phyloP scores from a whole-genome alignment of 2,113 vertebrate genomes.

The Ptyas mucosa region DNA sequence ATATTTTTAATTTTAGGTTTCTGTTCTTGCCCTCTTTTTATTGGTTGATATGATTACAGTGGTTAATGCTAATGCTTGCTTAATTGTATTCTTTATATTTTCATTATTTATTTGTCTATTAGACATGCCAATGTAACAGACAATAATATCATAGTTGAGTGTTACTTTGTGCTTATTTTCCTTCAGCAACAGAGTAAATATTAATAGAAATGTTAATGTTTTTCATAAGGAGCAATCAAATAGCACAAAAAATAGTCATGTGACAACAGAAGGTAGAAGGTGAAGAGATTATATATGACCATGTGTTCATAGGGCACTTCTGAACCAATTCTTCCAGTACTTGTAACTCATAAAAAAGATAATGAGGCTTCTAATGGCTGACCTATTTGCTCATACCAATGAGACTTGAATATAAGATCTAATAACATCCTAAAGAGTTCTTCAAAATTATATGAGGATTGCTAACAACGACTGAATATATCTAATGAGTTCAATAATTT shows the following conservation, averaged over 20 bases:
- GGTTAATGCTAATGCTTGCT: not conserved
- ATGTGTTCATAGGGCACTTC: not conserved
- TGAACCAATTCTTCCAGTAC: not conserved
- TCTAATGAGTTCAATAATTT: constrained; percentile 21
- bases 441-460: constrained; percentile 4
- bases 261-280: not conserved
- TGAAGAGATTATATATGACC: not conserved
- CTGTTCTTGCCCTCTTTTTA: not conserved
- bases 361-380: not conserved
- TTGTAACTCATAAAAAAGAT: not conserved
- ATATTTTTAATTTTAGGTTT: not conserved
- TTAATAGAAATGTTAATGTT: not conserved
- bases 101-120: not conserved
- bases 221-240: not conserved
- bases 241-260: not conserved
- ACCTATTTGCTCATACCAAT: not conserved
- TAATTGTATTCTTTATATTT: not conserved
- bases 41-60: not conserved
- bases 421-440: not conserved
- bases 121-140: not conserved
- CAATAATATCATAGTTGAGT: not conserved
- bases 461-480: not conserved
- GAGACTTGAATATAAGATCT: not conserved
- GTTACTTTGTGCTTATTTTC: not conserved
- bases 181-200: not conserved